A percentile compares a stretch with the other conserved stretches of the same genome.
Conservation (phyloP, 2,888 invertebrate genomes). For the Apodemia hepburni region DNA sequence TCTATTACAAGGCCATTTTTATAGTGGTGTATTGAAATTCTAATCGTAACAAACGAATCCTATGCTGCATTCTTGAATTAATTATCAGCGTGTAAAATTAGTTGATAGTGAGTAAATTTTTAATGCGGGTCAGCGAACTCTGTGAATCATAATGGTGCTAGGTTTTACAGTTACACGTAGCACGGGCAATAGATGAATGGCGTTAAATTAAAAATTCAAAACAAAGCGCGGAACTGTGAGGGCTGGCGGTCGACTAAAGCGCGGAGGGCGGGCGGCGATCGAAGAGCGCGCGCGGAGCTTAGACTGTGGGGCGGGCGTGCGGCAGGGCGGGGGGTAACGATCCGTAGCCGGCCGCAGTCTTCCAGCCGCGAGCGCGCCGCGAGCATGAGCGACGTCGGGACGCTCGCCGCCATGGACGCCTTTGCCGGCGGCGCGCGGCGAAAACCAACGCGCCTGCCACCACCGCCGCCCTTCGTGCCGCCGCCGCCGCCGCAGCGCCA, state of each 20-base stretch:
- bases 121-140: conserved; percentile 45
- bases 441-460: conserved; percentile 68
- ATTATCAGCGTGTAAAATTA: background rate
- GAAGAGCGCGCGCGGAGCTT: conserved; percentile 70
- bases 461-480: conserved; percentile 72
- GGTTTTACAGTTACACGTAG: conserved; percentile 49
- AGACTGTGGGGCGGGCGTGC: conserved; percentile 52
- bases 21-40: background rate
- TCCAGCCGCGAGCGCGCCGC: conserved; percentile 74
- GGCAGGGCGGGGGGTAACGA: conserved; percentile 52
- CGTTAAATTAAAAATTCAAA: conserved; percentile 77
- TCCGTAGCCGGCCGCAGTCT: conserved; percentile 60
- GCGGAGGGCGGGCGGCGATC: conserved; percentile 74
- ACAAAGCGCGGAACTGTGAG: conserved; percentile 66
- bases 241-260: conserved; percentile 66
- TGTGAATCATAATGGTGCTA: conserved; percentile 42
- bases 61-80: conserved; percentile 8
- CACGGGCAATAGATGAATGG: conserved; percentile 64
- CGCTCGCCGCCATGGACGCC: conserved; percentile 78
- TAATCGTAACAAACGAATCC: background rate
- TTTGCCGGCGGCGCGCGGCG: conserved; percentile 77
- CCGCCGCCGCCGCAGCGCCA: conserved; percentile 71
- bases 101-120: conserved; percentile 6
- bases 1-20: conserved; percentile 1
- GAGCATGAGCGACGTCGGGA: conserved; percentile 78